Evolutionary conservation across 2,113 vertebrate species (phyloP).

Genomic region (Hystrix brachyura): DNA sequence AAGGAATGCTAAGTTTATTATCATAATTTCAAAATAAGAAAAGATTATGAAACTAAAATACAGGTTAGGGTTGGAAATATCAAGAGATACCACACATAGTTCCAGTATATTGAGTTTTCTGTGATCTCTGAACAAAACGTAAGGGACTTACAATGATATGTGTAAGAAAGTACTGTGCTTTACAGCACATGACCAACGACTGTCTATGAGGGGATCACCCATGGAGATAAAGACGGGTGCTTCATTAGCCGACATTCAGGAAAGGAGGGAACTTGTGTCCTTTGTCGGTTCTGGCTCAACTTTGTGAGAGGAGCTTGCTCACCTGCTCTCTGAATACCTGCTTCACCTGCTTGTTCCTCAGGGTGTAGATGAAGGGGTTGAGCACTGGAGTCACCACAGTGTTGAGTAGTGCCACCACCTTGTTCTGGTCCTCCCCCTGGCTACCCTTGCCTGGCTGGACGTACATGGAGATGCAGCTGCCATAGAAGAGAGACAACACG

Average conservation of each 20-base stretch:
- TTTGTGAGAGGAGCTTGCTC: slow-evolving; percentile 43
- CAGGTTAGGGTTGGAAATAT: background rate
- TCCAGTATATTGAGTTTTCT: background rate
- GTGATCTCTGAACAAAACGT: background rate
- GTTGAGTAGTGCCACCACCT: slow-evolving; percentile 80
- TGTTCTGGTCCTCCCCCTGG: slow-evolving; percentile 73
- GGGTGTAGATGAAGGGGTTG: slow-evolving; percentile 87
- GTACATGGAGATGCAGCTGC: slow-evolving; percentile 85
- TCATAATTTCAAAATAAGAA: slow-evolving; percentile 11
- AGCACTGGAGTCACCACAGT: slow-evolving; percentile 80
- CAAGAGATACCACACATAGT: background rate
- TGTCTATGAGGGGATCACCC: background rate
- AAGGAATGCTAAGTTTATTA: background rate
- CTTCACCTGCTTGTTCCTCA: slow-evolving; percentile 86
- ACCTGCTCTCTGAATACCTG: slow-evolving; percentile 71
- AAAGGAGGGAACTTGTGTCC: background rate
- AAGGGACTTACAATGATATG: background rate
- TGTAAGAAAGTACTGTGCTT: background rate
- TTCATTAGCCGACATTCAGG: background rate
- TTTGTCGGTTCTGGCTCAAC: background rate
- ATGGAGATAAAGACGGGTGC: background rate
- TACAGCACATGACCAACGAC: background rate
- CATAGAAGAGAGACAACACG: slow-evolving; percentile 80
- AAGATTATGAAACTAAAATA: slow-evolving; percentile 8
- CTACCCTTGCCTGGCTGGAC: slow-evolving; percentile 67